Conservation (phyloP, 2,113 vertebrate species). For the Chascanopsetta lugubris region DNA sequence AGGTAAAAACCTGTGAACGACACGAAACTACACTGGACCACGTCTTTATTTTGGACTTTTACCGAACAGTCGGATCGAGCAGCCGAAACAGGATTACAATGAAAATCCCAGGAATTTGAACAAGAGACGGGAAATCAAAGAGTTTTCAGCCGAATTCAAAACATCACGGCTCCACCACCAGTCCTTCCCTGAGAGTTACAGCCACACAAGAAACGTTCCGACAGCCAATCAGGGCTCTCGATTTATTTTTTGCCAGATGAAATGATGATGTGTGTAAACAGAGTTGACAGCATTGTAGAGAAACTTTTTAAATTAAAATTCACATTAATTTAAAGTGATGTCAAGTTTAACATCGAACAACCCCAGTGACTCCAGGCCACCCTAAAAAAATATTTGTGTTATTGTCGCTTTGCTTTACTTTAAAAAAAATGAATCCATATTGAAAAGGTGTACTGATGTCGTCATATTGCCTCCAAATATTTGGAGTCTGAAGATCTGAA, state of each 20-base stretch:
- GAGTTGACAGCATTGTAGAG: background rate
- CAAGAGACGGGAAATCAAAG: slow-evolving; percentile 3
- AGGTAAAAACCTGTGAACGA: background rate
- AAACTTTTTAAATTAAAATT: background rate
- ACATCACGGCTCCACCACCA: slow-evolving; percentile 9
- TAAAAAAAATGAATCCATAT: too few relatives aligned
- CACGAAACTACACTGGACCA: background rate
- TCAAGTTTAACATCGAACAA: background rate
- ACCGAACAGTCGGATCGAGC: slow-evolving; percentile 61
- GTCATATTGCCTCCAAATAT: slow-evolving; percentile 12
- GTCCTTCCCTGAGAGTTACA: slow-evolving; percentile 48
- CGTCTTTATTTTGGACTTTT: slow-evolving; percentile 44
- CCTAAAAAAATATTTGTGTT: background rate
- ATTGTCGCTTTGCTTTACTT: too few relatives aligned
- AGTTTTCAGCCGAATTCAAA: background rate
- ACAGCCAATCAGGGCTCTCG: background rate
- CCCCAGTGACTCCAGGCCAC: background rate
- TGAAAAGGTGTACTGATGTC: too few relatives aligned
- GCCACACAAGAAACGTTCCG: slow-evolving; percentile 3
- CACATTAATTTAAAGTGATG: background rate
- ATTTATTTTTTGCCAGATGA: background rate
- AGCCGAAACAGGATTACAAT: slow-evolving; percentile 35
- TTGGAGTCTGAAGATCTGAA: background rate
- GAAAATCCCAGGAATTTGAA: slow-evolving; percentile 13
- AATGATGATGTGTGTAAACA: background rate